Conservation (phyloP, 1,140 invertebrate species). For the Hypothenemus hampei region DNA sequence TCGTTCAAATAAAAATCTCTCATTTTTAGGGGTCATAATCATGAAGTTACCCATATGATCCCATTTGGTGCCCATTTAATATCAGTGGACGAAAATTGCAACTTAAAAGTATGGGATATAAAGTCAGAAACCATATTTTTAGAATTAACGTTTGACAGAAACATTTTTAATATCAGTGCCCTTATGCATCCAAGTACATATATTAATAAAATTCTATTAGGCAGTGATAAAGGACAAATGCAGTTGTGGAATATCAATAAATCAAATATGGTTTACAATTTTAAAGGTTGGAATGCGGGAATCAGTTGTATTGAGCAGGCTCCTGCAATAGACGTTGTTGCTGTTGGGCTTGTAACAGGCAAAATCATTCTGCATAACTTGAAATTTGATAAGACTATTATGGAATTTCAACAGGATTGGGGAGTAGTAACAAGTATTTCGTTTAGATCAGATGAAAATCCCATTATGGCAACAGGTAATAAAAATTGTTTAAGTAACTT, state of each 20-base stretch:
- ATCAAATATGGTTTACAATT: constrained; percentile 72
- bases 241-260: constrained; percentile 89
- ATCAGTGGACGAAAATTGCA: constrained; percentile 75
- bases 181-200: constrained; percentile 89
- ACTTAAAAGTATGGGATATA: constrained; percentile 80
- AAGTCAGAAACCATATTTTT: constrained; percentile 63
- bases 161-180: constrained; percentile 70
- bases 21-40: constrained; percentile 66
- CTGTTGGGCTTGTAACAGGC: constrained; percentile 77
- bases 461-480: constrained; percentile 71
- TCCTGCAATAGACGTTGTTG: constrained; percentile 86
- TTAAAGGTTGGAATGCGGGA: constrained; percentile 68
- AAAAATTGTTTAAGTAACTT: neutral
- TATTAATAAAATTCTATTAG: constrained; percentile 91
- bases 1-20: no score
- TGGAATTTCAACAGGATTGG: constrained; percentile 90
- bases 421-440: constrained; percentile 78
- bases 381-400: constrained; percentile 76
- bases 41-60: constrained; percentile 70
- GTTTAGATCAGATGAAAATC: constrained; percentile 82
- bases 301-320: constrained; percentile 74
- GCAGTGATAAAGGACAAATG: constrained; percentile 79
- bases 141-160: constrained; percentile 66
- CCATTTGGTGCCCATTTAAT: constrained; percentile 84
- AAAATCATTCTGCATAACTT: constrained; percentile 86